phyloP scores from a whole-genome alignment of 2,888 invertebrate genomes.

The Lasioglossum oenotherae region DNA sequence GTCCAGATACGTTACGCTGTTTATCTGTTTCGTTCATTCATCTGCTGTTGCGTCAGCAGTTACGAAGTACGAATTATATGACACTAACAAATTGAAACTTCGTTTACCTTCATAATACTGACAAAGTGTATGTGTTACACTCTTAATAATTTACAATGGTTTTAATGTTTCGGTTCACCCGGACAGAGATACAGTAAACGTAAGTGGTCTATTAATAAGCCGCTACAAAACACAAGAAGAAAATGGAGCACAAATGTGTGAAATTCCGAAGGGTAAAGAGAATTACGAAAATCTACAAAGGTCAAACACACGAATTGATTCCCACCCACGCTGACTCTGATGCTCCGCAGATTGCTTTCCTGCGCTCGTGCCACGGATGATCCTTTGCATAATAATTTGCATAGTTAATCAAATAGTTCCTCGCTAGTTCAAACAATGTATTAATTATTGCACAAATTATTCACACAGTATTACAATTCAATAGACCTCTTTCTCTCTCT shows the following conservation, averaged over 20 bases:
- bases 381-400: not conserved
- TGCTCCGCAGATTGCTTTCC: not conserved
- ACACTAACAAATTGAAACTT: not conserved
- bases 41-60: not conserved
- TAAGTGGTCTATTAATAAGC: not conserved
- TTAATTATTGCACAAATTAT: not conserved
- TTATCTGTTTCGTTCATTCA: conserved; percentile 14
- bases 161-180: not conserved
- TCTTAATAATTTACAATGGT: not conserved
- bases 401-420: not conserved
- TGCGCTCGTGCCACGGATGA: not conserved
- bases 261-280: not conserved
- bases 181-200: not conserved
- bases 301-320: not conserved
- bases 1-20: not conserved
- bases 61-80: not conserved
- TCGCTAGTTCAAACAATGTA: not conserved
- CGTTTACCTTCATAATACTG: not conserved
- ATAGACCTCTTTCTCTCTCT: not conserved
- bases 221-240: not conserved
- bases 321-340: not conserved
- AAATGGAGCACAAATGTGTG: not conserved
- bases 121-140: not conserved
- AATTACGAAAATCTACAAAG: not conserved
- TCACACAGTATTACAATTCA: not conserved